Evolutionary conservation across 2,113 vertebrate genomes (phyloP), one percentile per base, ranked within the genome.

Genomic region (Eolophus roseicapilla): DNA sequence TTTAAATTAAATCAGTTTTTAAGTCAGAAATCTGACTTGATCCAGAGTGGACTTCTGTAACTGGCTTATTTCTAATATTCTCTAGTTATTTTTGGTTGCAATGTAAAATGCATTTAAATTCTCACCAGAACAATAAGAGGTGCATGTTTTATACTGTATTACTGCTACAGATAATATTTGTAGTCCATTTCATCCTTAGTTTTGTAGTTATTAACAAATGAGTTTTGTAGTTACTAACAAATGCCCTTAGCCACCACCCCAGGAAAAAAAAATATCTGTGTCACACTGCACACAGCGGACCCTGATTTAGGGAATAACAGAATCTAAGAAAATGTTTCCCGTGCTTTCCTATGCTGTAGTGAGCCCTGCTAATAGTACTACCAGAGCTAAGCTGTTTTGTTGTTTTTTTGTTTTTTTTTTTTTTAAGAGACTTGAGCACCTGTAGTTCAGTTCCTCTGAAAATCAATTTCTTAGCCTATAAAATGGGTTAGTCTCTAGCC

Each of bases 401-500:
- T 47, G 33, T 68, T 86, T 84, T 71, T 50, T 39, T 39, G 5
- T 39, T 39, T 12, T 39, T 39, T 39, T 39, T 39, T 77, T 86
- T 84, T 71, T 55, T 70, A n/a, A 44, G 16, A 71, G n/a, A 29
- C 19, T 68, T 69, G 60, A 93, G 86, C 90, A 94, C 91, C 96
- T 96, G 92, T 96, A 96, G 70, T 63, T 95, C 70, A 96, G 29
- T 37, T 79, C 59, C 57, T 84, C 96, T 74, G 70, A 93, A 97
- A 97, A 92, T 94, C 88, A 96, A 70, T 96, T 96, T 97, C 92
- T 92, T 50, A 63, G 44, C 59, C 91, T 94, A 92, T 96, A 95
- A 97, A 96, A 85, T 59, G 39, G 63, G 92, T 93, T 97, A 85
- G 80, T 94, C 93, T 97, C 93, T 85, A 89, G 96, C 94, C 83